phyloP scores from a whole-genome alignment of 2,113 vertebrate species.

The Cyphomyrus discorhynchus region DNA sequence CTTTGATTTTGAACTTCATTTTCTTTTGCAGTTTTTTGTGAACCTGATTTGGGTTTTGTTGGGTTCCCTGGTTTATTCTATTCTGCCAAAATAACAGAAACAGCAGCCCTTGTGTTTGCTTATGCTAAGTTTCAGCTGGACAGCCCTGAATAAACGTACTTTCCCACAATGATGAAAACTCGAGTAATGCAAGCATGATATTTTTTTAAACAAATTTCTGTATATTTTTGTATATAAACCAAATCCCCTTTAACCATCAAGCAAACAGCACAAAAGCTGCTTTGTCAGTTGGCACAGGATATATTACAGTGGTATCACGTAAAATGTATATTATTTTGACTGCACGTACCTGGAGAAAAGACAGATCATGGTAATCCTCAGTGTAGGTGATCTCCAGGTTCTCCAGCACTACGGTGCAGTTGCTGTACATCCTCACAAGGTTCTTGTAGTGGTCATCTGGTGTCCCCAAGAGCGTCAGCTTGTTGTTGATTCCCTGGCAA shows the following conservation, averaged over 20 bases:
- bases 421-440: constrained; percentile 85
- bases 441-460: constrained; percentile 81
- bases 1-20: not conserved
- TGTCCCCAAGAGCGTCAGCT: constrained; percentile 70
- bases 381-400: constrained; percentile 89
- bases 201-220: not conserved
- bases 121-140: not conserved
- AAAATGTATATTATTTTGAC: not conserved
- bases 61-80: not conserved
- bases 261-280: not conserved
- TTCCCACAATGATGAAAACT: not conserved
- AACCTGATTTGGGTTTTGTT: not conserved
- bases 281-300: not conserved
- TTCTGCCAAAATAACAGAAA: not conserved
- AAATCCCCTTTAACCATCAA: not conserved
- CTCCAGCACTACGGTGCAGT: constrained; percentile 85
- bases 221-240: not conserved
- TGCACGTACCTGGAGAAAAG: constrained; percentile 75
- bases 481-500: constrained; percentile 82
- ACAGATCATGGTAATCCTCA: constrained; percentile 69
- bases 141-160: not conserved
- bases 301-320: not conserved
- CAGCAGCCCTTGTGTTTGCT: not conserved
- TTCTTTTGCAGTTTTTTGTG: not conserved
- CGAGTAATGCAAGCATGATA: not conserved